Evolutionary conservation across 2,113 vertebrate species (phyloP).

Genomic region (Mesembrinibis cayennensis): DNA sequence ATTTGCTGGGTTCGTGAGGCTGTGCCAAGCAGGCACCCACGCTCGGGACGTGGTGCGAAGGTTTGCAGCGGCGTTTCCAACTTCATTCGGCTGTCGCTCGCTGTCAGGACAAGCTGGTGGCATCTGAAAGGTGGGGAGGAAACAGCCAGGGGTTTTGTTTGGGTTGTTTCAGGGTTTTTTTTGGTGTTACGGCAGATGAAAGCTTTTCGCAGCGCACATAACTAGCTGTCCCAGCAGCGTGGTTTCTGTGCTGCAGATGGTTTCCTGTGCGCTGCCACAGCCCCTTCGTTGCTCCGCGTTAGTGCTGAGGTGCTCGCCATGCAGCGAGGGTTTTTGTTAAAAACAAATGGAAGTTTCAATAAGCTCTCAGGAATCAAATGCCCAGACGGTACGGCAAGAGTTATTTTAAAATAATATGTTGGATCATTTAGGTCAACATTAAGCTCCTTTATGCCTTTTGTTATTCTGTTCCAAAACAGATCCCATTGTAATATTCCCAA

Average conservation of each 20-base stretch:
- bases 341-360: not conserved
- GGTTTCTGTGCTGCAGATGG: not conserved
- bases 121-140: not conserved
- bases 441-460: not conserved
- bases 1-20: not conserved
- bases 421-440: not conserved
- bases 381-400: not conserved
- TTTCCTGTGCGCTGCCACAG: not conserved
- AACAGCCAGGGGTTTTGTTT: rapidly evolving
- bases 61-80: rapidly evolving
- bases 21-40: rapidly evolving
- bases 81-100: not conserved
- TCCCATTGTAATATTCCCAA: not conserved
- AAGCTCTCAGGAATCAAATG: not conserved
- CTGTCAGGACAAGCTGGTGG: not conserved
- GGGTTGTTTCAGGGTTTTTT: not conserved
- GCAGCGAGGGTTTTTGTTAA: not conserved
- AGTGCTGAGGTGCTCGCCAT: not conserved
- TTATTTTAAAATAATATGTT: not conserved
- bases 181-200: not conserved
- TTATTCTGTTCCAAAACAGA: not conserved
- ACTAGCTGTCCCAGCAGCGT: not conserved
- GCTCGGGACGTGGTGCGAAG: rapidly evolving
- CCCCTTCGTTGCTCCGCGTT: not conserved
- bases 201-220: not conserved